These are phyloP conservation scores for Lucinisca nassula DNA, from an alignment of 2,888 invertebrate genomes.

Conservation along the genomic window DNA sequence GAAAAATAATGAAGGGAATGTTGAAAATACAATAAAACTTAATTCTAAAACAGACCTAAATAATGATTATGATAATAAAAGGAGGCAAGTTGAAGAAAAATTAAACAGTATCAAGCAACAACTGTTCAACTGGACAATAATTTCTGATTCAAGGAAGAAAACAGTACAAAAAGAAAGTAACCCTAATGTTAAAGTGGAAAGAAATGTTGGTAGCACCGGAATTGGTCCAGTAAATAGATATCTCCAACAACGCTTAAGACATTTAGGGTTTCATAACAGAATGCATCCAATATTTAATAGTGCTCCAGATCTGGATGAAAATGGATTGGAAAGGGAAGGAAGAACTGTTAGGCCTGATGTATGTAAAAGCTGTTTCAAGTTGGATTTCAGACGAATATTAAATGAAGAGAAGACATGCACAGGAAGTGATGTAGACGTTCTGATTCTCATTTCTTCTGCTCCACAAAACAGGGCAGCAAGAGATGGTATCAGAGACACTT, in stretches of 20 bases:
- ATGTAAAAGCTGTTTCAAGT: constrained; percentile 71
- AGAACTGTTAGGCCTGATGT: constrained; percentile 55
- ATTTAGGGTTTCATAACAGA: not conserved
- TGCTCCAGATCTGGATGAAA: not conserved
- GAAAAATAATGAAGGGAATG: not conserved
- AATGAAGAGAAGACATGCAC: constrained; percentile 64
- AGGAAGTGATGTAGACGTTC: constrained; percentile 52
- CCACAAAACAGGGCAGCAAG: constrained; percentile 61
- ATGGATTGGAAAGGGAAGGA: not conserved
- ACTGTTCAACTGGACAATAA: not conserved
- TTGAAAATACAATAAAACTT: not conserved
- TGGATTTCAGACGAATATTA: constrained; percentile 64
- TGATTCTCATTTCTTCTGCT: constrained; percentile 73
- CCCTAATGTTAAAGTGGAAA: not conserved
- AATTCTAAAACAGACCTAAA: not conserved
- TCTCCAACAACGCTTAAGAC: not conserved
- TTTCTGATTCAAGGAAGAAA: not conserved
- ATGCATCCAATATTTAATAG: not conserved
- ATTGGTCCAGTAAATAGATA: not conserved
- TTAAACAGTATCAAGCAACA: not conserved
- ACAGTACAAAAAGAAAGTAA: not conserved
- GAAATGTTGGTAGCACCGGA: not conserved
- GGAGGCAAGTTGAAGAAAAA: not conserved
- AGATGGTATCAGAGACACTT: constrained; percentile 74
- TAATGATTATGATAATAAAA: not conserved